Evolutionary conservation across 2,888 invertebrate genomes (phyloP).

Genomic region (Ennomos quercinarius): DNA sequence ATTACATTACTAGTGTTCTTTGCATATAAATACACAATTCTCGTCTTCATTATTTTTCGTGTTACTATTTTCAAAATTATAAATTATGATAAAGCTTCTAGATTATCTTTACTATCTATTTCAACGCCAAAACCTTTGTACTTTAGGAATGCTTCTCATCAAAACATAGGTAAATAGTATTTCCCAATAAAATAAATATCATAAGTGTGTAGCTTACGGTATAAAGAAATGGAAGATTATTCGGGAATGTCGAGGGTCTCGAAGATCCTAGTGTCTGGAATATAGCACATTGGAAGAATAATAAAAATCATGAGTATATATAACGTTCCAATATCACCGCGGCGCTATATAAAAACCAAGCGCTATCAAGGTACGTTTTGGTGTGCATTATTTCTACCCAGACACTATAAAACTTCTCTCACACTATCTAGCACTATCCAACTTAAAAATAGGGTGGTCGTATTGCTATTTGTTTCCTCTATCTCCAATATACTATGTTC

Average conservation of each 20-base stretch:
- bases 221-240: constrained; percentile 21
- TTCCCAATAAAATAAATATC: constrained; percentile 25
- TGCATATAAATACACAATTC: constrained; percentile 3
- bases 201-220: constrained; percentile 25
- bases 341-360: too few species aligned
- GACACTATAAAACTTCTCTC: constrained; percentile 10
- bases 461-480: constrained; percentile 42
- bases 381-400: constrained; percentile 2
- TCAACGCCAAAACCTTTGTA: constrained; percentile 28
- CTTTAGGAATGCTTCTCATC: constrained; percentile 8
- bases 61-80: constrained; percentile 15
- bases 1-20: not conserved
- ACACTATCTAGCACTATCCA: constrained; percentile 38
- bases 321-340: too few species aligned
- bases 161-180: constrained; percentile 18
- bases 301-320: too few species aligned
- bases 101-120: constrained; percentile 1
- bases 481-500: constrained; percentile 54
- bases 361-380: too few species aligned
- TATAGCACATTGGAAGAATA: too few species aligned
- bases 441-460: constrained; percentile 49
- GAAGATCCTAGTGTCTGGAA: constrained; percentile 25
- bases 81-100: constrained; percentile 23
- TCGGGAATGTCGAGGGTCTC: constrained; percentile 12
- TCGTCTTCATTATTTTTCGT: constrained; percentile 4